Evolutionary conservation across 2,797 vertebrate species (phyloP).

Genomic region (Oryzias dopingdopingensis): DNA sequence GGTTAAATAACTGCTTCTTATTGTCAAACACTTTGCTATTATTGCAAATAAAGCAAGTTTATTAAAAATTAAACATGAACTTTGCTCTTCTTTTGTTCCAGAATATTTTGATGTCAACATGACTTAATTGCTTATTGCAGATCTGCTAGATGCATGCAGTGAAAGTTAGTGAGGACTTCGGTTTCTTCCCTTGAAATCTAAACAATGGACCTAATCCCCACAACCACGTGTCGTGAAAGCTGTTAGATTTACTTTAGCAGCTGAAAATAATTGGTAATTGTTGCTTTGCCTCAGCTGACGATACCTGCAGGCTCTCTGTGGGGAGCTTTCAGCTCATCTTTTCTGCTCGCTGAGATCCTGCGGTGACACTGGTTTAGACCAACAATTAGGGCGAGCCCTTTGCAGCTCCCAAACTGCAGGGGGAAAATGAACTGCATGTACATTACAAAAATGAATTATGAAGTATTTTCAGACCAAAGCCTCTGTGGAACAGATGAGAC

Average conservation of each 20-base stretch:
- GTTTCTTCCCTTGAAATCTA: slow-evolving; percentile 12
- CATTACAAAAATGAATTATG: slow-evolving; percentile 36
- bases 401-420: slow-evolving; percentile 7
- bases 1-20: too few species aligned
- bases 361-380: slow-evolving; percentile 23
- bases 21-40: too few species aligned
- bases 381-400: slow-evolving; percentile 43
- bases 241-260: slow-evolving; percentile 30
- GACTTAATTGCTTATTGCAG: slow-evolving; percentile 7
- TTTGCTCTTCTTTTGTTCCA: too few species aligned
- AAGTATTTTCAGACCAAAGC: slow-evolving; percentile 26
- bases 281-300: slow-evolving; percentile 30
- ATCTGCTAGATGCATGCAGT: background rate
- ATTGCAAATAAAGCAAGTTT: too few species aligned
- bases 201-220: slow-evolving; percentile 29
- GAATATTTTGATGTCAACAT: background rate
- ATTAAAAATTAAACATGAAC: too few species aligned
- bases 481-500: background rate
- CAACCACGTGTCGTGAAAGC: slow-evolving; percentile 4
- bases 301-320: slow-evolving; percentile 28
- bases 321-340: slow-evolving; percentile 38
- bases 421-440: slow-evolving; percentile 39
- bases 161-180: slow-evolving; percentile 1
- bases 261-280: slow-evolving; percentile 41
- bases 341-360: slow-evolving; percentile 33